Percentiles rank a stretch among this genome's conserved stretches.
These are phyloP conservation scores for Gonocerus acuteangulatus DNA, from an alignment of 2,888 invertebrate species.

Conservation along the genomic window DNA sequence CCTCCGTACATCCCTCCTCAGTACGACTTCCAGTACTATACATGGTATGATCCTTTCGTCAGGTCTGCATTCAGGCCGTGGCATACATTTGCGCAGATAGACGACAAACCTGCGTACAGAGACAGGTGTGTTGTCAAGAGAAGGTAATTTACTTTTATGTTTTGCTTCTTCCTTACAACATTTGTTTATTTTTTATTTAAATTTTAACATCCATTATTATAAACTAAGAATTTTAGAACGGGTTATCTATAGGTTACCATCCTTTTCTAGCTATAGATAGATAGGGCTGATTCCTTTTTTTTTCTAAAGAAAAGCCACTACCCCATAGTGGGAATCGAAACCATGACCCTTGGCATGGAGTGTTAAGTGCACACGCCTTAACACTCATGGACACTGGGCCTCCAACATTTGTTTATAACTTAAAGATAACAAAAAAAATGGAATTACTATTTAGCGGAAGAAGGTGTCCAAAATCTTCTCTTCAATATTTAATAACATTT, in stretches of 20 bases:
- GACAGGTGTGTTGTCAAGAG: conserved; percentile 42
- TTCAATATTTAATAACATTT: too few species aligned
- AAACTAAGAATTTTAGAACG: too few species aligned
- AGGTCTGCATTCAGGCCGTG: conserved; percentile 45
- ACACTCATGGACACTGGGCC: neutral
- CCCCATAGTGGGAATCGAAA: too few species aligned
- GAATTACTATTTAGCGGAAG: too few species aligned
- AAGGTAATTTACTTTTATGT: conserved; percentile 13
- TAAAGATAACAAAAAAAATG: too few species aligned
- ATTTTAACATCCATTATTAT: too few species aligned
- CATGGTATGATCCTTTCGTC: conserved; percentile 37
- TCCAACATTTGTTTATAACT: neutral
- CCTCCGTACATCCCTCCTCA: conserved; percentile 46
- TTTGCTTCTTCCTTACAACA: neutral
- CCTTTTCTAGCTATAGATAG: neutral
- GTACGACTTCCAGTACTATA: conserved; percentile 36
- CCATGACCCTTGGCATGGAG: too few species aligned
- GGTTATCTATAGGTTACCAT: too few species aligned
- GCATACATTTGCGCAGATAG: conserved; percentile 41
- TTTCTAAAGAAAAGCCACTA: too few species aligned
- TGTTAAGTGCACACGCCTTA: too few species aligned
- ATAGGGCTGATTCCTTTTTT: neutral
- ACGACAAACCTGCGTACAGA: conserved; percentile 38
- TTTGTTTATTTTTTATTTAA: too few species aligned
- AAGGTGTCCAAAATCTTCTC: too few species aligned